Base-by-base conservation (phyloP, 2,888 invertebrate genomes). In the Orthosia gracilis region DNA sequence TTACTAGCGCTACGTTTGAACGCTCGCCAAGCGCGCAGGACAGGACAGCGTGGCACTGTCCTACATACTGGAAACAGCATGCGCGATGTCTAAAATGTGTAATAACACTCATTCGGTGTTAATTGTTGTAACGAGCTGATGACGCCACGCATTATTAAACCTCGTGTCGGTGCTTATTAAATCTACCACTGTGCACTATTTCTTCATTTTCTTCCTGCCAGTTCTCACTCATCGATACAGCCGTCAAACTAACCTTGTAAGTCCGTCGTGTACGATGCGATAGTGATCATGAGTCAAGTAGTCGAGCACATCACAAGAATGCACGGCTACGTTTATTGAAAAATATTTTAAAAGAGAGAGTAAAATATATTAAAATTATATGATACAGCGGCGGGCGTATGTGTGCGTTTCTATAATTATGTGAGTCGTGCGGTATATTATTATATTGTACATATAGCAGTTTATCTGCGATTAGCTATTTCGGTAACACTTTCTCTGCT, bases 401-500 rank as follows among this genome's bases (percentile, higher is more conserved):
- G 59, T 74, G 55, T 50, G 57, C n/a, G 45, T 64, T 63, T 76
- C 71, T 76, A 70, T 70, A 67, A 77, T 57, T n/a, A 47, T n/a
- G 40, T 40, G 49, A 40, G n/a, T n/a, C 31, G n/a, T 68, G 31
- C 26, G 21, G 13, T 66, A 50, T 13, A 40, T 40, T 40, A 40
- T 40, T 40, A 23, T 50, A 45, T 26, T 13, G 17, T 54, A 58
- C 31, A 47, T 26, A 23, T 23, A 68, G 50, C 45, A 13, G 63
- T 62, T 47, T 23, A 73, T 69, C 50, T 57, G 55, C 64, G 68
- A 50, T 47, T 58, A 26, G 47, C 49, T 81, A 83, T 83, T 81
- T 79, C 23, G 49, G 81, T 69, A 26, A 54, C 76, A 84, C 82
- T 84, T 82, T 82, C 84, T 64, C 82, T 49, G 67, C 15, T 62